phyloP scores from a whole-genome alignment of 1,140 invertebrate species.

The Galleria mellonella region DNA sequence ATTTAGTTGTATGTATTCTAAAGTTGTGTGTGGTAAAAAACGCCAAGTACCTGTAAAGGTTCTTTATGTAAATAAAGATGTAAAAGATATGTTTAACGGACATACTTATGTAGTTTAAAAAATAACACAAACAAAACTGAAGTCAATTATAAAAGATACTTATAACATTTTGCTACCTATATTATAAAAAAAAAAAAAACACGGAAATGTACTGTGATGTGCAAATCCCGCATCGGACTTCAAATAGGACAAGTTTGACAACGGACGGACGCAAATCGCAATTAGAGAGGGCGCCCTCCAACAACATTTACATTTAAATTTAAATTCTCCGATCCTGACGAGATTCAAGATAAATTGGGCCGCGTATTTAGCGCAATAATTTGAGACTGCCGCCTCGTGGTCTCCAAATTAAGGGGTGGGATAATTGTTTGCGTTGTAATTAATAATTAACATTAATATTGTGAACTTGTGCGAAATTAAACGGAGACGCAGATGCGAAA shows the following conservation, averaged over 20 bases:
- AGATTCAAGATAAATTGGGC: slow-evolving; percentile 66
- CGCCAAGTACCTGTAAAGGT: too few species aligned
- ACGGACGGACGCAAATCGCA: slow-evolving; percentile 42
- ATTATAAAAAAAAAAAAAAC: slow-evolving; percentile 5
- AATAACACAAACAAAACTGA: too few species aligned
- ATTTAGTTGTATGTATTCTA: too few species aligned
- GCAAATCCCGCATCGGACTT: slow-evolving; percentile 9
- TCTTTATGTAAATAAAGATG: too few species aligned
- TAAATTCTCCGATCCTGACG: slow-evolving; percentile 62
- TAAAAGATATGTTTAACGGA: too few species aligned
- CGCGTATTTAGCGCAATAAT: slow-evolving; percentile 59
- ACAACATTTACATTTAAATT: slow-evolving; percentile 73
- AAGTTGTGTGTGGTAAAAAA: too few species aligned
- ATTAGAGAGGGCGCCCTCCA: slow-evolving; percentile 51
- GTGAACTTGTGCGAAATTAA: slow-evolving; percentile 8
- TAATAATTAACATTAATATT: slow-evolving; percentile 50
- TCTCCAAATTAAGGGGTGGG: slow-evolving; percentile 40
- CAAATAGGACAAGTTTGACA: slow-evolving; percentile 40
- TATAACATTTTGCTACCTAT: background rate
- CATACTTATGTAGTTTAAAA: too few species aligned
- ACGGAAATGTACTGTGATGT: background rate
- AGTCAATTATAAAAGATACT: too few species aligned
- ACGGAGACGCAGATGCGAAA: too few species aligned
- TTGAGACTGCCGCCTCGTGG: slow-evolving; percentile 36
- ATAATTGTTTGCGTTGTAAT: slow-evolving; percentile 52